Evolutionary conservation across 2,797 vertebrate species (phyloP).

Genomic region (Muscicapa comitata): DNA sequence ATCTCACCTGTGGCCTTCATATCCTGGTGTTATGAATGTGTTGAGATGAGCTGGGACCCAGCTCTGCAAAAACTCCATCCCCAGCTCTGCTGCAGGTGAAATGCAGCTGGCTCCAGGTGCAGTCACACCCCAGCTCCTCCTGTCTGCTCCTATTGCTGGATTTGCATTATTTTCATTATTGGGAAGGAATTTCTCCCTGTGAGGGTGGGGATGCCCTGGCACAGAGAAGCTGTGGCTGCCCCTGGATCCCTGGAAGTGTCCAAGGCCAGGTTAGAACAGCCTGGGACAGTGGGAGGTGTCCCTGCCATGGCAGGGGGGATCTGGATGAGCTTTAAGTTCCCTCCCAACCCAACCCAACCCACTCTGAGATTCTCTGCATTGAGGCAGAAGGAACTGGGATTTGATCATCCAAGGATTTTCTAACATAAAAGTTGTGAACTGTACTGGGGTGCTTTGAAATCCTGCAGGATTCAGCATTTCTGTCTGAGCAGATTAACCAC

Average conservation of each 20-base stretch:
- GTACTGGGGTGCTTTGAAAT: background rate
- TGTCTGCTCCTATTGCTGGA: accelerated
- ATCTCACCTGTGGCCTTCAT: background rate
- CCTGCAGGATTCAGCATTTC: background rate
- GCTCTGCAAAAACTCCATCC: background rate
- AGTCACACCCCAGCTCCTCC: background rate
- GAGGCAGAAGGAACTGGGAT: background rate
- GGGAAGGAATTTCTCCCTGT: accelerated
- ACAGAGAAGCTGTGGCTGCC: background rate
- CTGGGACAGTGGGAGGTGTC: background rate
- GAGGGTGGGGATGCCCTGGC: background rate
- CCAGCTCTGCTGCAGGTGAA: background rate
- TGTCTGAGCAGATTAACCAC: background rate
- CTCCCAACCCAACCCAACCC: background rate
- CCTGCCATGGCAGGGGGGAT: background rate
- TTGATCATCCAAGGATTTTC: background rate
- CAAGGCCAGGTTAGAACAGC: accelerated
- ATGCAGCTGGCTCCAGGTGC: background rate
- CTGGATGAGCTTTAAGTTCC: background rate
- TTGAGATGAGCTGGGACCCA: background rate
- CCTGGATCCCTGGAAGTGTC: background rate
- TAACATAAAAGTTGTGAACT: background rate
- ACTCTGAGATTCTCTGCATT: background rate
- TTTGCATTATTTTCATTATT: background rate
- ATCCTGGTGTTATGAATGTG: background rate